phyloP scores from a whole-genome alignment of 2,797 vertebrate genomes.

The Molossus alvarezi region DNA sequence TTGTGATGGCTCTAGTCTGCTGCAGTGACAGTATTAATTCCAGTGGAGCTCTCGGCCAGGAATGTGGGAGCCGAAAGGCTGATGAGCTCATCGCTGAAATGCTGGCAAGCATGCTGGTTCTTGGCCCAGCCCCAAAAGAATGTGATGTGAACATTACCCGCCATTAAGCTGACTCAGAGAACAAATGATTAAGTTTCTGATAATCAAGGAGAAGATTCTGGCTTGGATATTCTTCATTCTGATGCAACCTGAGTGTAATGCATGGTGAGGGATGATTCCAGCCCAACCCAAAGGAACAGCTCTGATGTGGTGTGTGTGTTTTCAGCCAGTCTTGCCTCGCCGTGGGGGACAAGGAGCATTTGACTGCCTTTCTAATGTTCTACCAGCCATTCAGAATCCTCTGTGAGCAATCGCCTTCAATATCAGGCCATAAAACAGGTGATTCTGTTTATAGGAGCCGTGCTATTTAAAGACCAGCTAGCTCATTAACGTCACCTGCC shows the following conservation, averaged over 20 bases:
- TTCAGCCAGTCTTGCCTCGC: neutral
- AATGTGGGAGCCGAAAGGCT: constrained; percentile 63
- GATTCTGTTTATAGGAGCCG: constrained; percentile 70
- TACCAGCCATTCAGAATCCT: constrained; percentile 50
- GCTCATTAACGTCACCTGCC: constrained; percentile 72
- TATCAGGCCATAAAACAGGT: constrained; percentile 71
- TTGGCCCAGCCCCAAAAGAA: constrained; percentile 79
- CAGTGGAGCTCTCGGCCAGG: constrained; percentile 46
- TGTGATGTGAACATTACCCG: constrained; percentile 74
- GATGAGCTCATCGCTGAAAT: constrained; percentile 78
- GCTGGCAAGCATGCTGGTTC: constrained; percentile 71
- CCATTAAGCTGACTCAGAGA: constrained; percentile 85
- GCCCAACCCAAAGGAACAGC: neutral
- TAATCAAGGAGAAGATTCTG: constrained; percentile 78
- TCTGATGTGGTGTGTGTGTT: neutral
- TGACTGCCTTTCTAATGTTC: constrained; percentile 40
- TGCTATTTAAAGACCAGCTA: constrained; percentile 76
- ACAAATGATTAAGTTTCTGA: constrained; percentile 84
- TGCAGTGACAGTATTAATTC: constrained; percentile 63
- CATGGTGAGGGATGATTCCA: constrained; percentile 10
- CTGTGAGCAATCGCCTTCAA: constrained; percentile 51
- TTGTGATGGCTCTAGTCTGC: constrained; percentile 26
- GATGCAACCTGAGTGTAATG: constrained; percentile 74
- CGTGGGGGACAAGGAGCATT: neutral
- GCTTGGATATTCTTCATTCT: constrained; percentile 67